These are phyloP conservation scores for Spondyliosoma cantharus DNA, from an alignment of 2,797 vertebrate species.

Conservation along the genomic window DNA sequence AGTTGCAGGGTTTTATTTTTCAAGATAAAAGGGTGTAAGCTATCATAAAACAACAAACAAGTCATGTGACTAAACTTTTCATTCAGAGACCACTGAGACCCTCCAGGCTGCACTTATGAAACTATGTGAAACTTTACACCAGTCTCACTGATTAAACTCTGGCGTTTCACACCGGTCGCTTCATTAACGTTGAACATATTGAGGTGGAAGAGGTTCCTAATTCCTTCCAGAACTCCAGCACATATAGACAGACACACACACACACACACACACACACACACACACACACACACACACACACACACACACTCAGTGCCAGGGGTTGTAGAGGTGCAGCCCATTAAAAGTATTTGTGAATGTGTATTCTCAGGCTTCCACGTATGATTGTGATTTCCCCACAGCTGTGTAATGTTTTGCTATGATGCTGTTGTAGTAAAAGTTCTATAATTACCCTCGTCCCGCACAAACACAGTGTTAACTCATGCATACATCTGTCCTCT, in stretches of 20 bases:
- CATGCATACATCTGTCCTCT: constrained; percentile 14
- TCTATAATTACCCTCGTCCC: constrained; percentile 24
- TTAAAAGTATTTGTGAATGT: constrained; percentile 25
- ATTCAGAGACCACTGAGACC: constrained; percentile 2
- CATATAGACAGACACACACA: not conserved
- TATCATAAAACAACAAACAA: not conserved
- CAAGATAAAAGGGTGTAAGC: not conserved
- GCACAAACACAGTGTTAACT: not conserved
- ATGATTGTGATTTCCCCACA: constrained; percentile 16
- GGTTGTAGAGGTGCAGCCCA: not conserved
- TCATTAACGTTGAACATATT: constrained; percentile 25
- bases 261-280: too few relatives aligned
- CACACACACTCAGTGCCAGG: not conserved
- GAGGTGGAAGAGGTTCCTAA: constrained; percentile 24
- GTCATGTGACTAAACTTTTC: not conserved
- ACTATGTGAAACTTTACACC: constrained; percentile 30
- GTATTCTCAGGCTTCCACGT: constrained; percentile 1
- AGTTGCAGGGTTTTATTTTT: not conserved
- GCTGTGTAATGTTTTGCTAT: constrained; percentile 28
- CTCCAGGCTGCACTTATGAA: constrained; percentile 9
- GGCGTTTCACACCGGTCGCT: constrained; percentile 24
- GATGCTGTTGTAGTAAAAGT: constrained; percentile 17
- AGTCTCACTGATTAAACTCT: constrained; percentile 27
- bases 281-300: not conserved
- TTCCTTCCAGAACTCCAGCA: constrained; percentile 26